Conservation (phyloP, 2,113 vertebrate species). For the Thamnophis sirtalis region DNA sequence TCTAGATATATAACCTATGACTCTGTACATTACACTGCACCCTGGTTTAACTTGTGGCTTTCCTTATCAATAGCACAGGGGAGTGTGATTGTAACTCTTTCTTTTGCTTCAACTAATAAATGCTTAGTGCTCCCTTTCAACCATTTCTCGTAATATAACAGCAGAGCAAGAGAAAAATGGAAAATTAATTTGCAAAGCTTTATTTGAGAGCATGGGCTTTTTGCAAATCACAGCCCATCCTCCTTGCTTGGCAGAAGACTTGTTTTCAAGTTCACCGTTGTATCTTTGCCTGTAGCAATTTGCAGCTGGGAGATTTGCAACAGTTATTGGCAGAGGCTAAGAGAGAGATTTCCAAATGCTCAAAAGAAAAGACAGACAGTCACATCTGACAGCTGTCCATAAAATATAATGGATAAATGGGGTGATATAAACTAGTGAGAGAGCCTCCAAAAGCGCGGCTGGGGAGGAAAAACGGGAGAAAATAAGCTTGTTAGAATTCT, state of each 20-base stretch:
- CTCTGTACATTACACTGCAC: background rate
- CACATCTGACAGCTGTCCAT: conserved; percentile 78
- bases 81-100: background rate
- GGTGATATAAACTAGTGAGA: conserved; percentile 78
- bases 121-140: background rate
- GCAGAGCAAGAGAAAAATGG: conserved; percentile 34
- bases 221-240: conserved; percentile 29
- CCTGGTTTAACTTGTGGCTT: background rate
- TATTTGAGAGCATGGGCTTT: conserved; percentile 2
- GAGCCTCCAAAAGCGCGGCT: conserved; percentile 72
- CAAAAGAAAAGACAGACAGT: conserved; percentile 55
- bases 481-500: conserved; percentile 91
- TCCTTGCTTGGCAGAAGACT: conserved; percentile 3
- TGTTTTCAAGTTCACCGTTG: background rate
- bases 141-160: background rate
- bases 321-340: conserved; percentile 70
- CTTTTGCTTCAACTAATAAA: conserved; percentile 11
- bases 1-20: background rate
- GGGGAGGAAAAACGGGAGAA: conserved; percentile 64
- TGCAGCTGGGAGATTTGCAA: conserved; percentile 54
- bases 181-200: background rate
- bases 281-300: conserved; percentile 13
- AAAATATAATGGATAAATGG: conserved; percentile 69
- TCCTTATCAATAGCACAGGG: background rate
- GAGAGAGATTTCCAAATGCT: conserved; percentile 34